Base-by-base conservation (phyloP, 1,140 invertebrate genomes). In the Psilanteris sp. region DNA sequence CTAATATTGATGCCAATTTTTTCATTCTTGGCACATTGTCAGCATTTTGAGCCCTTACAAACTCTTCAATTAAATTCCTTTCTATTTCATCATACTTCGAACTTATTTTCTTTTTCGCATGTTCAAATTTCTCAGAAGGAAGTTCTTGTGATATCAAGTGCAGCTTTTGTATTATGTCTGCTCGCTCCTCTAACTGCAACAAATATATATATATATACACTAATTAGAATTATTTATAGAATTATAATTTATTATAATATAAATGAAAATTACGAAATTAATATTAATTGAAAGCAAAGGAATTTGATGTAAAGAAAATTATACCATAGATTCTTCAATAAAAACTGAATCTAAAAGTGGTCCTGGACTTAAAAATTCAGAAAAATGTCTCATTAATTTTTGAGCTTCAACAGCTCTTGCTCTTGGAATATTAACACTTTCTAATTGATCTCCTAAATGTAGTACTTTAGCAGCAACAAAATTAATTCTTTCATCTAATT, bases 81-180 rank as follows among this genome's bases (percentile, higher is more conserved):
- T 99, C 98, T 52, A 98, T 97, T 83, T 97, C 95, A 81, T 97
- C 95, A 87, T 99, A 99, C 84, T 98, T 98, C n/a, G 93, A 90
- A 82, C 92, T 91, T 57, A 98, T 99, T 87, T 96, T 97, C 52
- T 94, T 93, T 78, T 95, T 96, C 0, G 96, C 96, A 46, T 93
- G 92, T 76, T 95, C 94, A 91, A 98, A 98, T 83, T 95, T 96
- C 50, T 93, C 92, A 4, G 91, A 90, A 1, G 95, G 95, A 15
- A 99, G 87, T 88, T 99, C 98, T 90, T 99, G 97, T 1, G 97
- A 93, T 78, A 99, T 98, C 4, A 97, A 91, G 83, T 98, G 94
- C 3, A 99, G 89, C 83, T 99, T 99, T 88, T 99, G 97, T 79
- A 99, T 99, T 1, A 99, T 93, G 91, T 99, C 97, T n/a, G 98